Percentiles rank a stretch among this genome's conserved stretches.
Conservation (phyloP, 2,113 vertebrate genomes). For the Thryonomys swinderianus region DNA sequence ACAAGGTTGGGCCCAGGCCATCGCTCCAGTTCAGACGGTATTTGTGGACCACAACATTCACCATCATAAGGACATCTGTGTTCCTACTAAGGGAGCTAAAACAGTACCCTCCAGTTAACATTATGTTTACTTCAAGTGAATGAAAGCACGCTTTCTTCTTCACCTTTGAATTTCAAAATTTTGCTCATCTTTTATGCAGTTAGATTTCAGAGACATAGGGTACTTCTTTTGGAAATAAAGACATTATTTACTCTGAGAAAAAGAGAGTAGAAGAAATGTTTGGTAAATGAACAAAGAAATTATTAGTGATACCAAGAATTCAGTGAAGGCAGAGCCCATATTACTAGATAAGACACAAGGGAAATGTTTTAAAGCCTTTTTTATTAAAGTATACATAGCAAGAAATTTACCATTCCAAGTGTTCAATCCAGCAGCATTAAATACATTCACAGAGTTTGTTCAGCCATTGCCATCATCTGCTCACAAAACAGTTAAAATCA, state of each 20-base stretch:
- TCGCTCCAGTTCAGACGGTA: neutral
- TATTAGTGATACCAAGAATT: neutral
- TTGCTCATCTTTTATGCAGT: neutral
- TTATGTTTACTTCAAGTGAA: neutral
- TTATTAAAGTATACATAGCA: neutral
- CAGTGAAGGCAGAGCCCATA: neutral
- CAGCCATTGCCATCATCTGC: neutral
- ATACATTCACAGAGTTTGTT: neutral
- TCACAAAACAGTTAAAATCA: neutral
- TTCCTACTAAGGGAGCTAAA: neutral
- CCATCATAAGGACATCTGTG: neutral
- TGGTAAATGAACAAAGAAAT: neutral
- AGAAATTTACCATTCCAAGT: neutral
- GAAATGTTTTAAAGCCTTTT: neutral
- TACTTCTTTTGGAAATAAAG: neutral
- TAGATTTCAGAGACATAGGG: neutral
- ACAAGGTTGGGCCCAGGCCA: neutral
- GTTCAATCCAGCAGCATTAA: neutral
- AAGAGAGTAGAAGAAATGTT: neutral
- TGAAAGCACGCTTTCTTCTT: neutral
- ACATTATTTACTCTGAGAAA: neutral
- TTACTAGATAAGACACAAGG: neutral
- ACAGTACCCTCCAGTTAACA: neutral
- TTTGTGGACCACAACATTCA: fast-evolving
- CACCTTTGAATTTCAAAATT: neutral